Evolutionary conservation across 2,888 invertebrate species (phyloP), one percentile per base, ranked within the genome.

Genomic region (Malthinus flaveolus): DNA sequence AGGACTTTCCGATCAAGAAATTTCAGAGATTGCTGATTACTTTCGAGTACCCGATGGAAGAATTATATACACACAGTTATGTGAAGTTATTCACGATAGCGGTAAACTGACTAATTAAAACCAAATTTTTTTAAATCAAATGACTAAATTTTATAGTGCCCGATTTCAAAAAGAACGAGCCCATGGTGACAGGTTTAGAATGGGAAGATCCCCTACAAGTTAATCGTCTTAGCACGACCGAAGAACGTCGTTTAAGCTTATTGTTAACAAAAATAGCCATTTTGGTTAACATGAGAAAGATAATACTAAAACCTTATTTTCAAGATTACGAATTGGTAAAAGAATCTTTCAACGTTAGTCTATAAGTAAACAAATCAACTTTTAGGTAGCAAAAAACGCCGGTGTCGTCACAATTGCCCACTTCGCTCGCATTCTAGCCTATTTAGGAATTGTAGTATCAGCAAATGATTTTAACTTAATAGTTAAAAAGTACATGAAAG

Each of bases 41-140:
- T 91, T 91, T 79, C 84, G 89, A 39, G 84, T 88, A n/a, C 87
- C 87, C 64, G 91, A 91, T 80, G 91, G 91, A 56, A 83, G 90
- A 65, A 84, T 91, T 51, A 83, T 87, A 55, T 91, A 91, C 77
- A 84, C 85, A 2, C 90, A 90, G 78, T 84, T 91, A 61, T 90
- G 89, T 71, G 84, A 87, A 74, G 84, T 90, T 63, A 86, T 91
- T 59, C 87, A 88, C 62, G 84, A 86, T 23, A 85, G 85, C 77
- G 85, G 88, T 88, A 74, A 32, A 33, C n/a, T 39, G 13, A 32
- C 32, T 15, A 33, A 32, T 46, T 33, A 12, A 49, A 39, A 53
- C n/a, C 32, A 35, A 9, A 9, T 11, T 31, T 39, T 23, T 47
- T 34, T 35, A 31, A 13, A 10, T 47, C 8, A 13, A 9, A 32